phyloP scores from a whole-genome alignment of 2,888 invertebrate species.

The Watsonalla binaria region DNA sequence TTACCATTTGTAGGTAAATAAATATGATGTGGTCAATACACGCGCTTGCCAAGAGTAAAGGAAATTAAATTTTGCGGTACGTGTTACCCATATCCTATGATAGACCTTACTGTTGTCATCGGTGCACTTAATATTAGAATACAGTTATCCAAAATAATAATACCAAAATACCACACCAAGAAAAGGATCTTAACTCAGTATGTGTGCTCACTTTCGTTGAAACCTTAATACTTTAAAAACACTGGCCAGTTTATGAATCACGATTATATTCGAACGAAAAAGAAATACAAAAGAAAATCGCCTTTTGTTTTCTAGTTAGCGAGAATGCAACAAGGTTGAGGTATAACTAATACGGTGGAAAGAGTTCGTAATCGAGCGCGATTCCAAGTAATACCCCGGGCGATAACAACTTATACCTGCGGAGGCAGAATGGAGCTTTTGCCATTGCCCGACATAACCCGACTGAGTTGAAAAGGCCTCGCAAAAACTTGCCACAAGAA shows the following conservation, averaged over 20 bases:
- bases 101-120: no score
- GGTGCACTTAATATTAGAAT: neutral
- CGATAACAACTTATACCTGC: conserved; percentile 45
- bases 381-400: conserved; percentile 44
- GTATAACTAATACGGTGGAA: conserved; percentile 1
- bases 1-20: no score
- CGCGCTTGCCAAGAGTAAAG: neutral
- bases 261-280: neutral
- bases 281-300: neutral
- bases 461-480: conserved; percentile 31
- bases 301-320: neutral
- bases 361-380: conserved; percentile 7
- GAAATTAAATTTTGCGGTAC: neutral
- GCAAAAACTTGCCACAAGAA: conserved; percentile 16
- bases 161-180: no score
- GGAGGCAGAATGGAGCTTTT: conserved; percentile 27
- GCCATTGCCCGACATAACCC: conserved; percentile 33
- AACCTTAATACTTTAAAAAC: neutral
- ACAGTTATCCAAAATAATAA: no score
- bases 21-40: no score
- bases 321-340: neutral
- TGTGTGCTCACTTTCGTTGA: neutral
- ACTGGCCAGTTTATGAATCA: neutral
- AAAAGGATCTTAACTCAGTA: neutral
- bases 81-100: no score